Evolutionary conservation across 2,113 vertebrate genomes (phyloP), one percentile per base, ranked within the genome.

Genomic region (Dicentrarchus labrax): DNA sequence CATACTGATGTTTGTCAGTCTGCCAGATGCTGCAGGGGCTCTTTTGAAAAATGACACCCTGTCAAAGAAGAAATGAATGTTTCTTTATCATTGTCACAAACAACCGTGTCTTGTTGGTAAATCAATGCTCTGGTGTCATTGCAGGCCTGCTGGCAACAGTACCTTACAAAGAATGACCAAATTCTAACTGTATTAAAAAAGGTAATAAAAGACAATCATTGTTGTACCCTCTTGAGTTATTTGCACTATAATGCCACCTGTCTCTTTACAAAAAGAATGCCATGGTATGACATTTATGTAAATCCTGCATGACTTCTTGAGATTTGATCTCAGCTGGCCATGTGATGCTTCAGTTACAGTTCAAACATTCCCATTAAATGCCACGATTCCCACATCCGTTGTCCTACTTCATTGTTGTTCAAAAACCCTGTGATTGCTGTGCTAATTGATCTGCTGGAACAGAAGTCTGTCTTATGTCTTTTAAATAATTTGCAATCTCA

Each of bases 81-180:
- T n/a, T 22, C 21, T 30, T 43, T 8, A 4, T 39, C 1, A 8
- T 48, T 50, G 21, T 50, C 24, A 30, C 5, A 16, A 74, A 51
- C 3, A 74, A 54, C 17, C 50, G 3, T 51, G 19, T 50, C 15
- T 67, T 67, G 47, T 68, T 36, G 38, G 8, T 62, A 45, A 80
- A 43, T 66, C 38, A 4, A 8, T 66, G 5, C 0, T 66, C 24
- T 75, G 1, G 39, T 93, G 13, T 21, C 67, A 68, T 17, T 5
- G 61, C 90, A 98, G 98, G 97, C 64, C 95, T 98, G 90, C 95
- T 98, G 88, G 97, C 96, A 84, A 96, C 97, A 65, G 96, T 99
- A 89, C 97, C 97, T 91, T 91, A 84, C 78, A 68, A 84, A 83
- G 2, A 80, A 73, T 62, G n/a, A 77, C 22, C 61, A 80, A 68